These are phyloP conservation scores for Nycticebus coucang DNA, from an alignment of 2,113 vertebrate genomes.

Conservation along the genomic window DNA sequence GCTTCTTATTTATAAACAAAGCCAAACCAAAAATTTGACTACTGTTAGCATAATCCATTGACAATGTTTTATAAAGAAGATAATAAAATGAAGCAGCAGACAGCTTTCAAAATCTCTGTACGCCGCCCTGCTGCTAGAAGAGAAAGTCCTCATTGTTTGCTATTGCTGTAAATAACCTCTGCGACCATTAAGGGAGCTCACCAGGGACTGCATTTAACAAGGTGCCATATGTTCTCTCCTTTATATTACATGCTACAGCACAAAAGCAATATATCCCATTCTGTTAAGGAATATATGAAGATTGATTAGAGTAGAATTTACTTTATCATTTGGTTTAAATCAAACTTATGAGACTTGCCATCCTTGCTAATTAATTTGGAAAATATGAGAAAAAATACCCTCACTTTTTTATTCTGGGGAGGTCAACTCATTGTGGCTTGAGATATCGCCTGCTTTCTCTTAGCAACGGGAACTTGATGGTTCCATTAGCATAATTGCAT, in stretches of 20 bases:
- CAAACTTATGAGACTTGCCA: constrained; percentile 7
- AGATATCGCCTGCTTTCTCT: constrained; percentile 44
- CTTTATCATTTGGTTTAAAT: constrained; percentile 52
- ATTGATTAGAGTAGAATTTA: constrained; percentile 12
- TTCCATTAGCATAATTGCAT: constrained; percentile 39
- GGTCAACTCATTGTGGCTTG: constrained; percentile 36
- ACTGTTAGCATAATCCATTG: not conserved
- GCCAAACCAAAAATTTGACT: not conserved
- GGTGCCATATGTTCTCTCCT: not conserved
- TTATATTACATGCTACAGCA: not conserved
- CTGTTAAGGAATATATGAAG: constrained; percentile 2
- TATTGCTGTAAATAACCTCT: constrained; percentile 30
- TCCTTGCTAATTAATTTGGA: constrained; percentile 16
- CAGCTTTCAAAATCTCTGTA: not conserved
- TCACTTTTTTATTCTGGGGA: constrained; percentile 43
- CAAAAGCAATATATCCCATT: not conserved
- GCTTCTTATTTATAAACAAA: constrained; percentile 2
- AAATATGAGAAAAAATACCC: not conserved
- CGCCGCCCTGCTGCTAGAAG: not conserved
- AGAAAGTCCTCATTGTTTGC: not conserved
- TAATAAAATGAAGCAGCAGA: not conserved
- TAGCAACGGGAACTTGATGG: constrained; percentile 7
- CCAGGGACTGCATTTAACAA: constrained; percentile 15
- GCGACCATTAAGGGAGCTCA: not conserved
- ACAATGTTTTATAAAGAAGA: constrained; percentile 10